Base-by-base conservation (phyloP, 2,113 vertebrate genomes). In the Pluvialis apricaria region DNA sequence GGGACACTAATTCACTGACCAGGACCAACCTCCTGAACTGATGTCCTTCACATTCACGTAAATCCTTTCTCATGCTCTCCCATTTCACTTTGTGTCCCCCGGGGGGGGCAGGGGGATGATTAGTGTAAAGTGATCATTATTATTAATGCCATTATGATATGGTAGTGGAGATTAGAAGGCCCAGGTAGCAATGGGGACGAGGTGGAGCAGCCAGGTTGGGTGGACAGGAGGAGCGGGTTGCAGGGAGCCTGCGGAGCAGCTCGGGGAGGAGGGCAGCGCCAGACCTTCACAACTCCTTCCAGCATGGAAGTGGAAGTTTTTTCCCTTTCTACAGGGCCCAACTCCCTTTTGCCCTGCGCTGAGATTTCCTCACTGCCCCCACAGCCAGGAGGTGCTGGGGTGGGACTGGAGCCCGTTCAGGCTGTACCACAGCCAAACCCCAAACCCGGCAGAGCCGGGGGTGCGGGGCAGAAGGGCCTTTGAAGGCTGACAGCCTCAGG, bases 401-500 rank as follows among this genome's bases (percentile, higher is more conserved):
- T 77, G 78, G 66, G 82, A 18, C 44, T 25, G 49, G 55, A 93
- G 66, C 79, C 66, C 0, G 0, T 45, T 40, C 34, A 61, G 60
- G 61, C 65, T 34, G 15, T 42, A 18, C 0, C 0, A 0, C n/a
- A 55, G 44, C 75, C 62, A 57, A 86, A 36, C 17, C 72, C 88
- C 77, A 87, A 77, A 71, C 34, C 82, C 10, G 0, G 83, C 61
- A 88, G 69, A 92, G 38, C 76, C 12, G 2, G 2, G 57, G 71
- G 40, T 49, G 52, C 0, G 3, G 51, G 36, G 58, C 52, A 81
- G 40, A 57, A 71, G 70, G 44, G 62, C 28, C 83, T 96, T 86
- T 90, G 95, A 89, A 94, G 86, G 82, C 78, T 86, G 93, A 98
- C 94, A 96, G 94, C 97, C 97, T 97, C 97, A 97, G 97, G 98